A percentile compares a stretch with the other conserved stretches of the same genome.
phyloP scores from a whole-genome alignment of 2,113 vertebrate species.

The Eulacestoma nigropectus region DNA sequence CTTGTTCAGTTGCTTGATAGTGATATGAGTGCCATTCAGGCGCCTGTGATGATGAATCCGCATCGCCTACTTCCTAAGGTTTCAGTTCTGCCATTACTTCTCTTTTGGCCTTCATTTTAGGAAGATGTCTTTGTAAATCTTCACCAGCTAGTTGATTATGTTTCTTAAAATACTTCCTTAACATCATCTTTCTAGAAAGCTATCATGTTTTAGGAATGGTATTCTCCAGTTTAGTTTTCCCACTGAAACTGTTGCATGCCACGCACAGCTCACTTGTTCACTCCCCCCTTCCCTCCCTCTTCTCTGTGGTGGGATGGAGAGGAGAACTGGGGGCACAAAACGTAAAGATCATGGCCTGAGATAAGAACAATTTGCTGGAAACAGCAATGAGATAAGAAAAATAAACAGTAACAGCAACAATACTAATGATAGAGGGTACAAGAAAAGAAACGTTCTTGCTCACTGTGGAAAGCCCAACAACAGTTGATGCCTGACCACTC shows the following conservation, averaged over 20 bases:
- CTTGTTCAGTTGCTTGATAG: neutral
- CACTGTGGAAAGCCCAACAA: neutral
- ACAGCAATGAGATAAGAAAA: neutral
- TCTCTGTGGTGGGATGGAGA: neutral
- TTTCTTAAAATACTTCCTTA: neutral
- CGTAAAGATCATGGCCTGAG: neutral
- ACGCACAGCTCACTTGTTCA: neutral
- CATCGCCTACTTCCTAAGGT: neutral
- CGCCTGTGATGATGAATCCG: accelerated
- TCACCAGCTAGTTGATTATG: neutral
- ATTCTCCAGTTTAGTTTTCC: neutral
- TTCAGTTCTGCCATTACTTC: neutral
- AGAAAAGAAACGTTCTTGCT: neutral
- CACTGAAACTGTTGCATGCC: neutral
- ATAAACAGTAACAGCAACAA: neutral
- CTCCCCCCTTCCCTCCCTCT: neutral
- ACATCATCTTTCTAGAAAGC: neutral
- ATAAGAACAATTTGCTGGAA: neutral
- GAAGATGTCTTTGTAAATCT: neutral
- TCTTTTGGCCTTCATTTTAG: neutral
- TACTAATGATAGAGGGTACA: neutral
- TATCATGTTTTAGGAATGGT: neutral
- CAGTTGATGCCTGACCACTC: neutral
- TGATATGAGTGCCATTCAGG: neutral
- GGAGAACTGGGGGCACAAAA: neutral